Conservation (phyloP, 2,113 vertebrate genomes). For the Grammomys dolichurus region DNA sequence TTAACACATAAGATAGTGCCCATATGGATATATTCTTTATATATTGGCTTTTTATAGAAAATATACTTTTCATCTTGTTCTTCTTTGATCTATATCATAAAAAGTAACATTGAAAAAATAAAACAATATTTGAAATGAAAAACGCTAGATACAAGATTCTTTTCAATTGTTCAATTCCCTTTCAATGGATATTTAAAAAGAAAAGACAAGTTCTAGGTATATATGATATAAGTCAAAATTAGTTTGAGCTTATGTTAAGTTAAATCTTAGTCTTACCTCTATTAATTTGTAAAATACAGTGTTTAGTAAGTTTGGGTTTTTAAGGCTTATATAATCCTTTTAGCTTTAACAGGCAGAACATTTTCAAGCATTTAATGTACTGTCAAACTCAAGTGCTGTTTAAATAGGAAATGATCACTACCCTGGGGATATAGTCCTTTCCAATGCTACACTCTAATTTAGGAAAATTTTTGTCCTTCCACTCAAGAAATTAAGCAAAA, state of each 20-base stretch:
- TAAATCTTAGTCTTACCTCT: slow-evolving; percentile 14
- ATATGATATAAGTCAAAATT: neutral
- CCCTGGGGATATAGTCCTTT: neutral
- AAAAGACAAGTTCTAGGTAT: neutral
- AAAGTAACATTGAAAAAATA: neutral
- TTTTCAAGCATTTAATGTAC: neutral
- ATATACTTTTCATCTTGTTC: neutral
- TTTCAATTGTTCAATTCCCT: neutral
- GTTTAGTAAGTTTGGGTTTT: neutral
- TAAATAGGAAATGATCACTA: neutral
- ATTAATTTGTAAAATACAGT: neutral
- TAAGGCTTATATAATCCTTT: neutral
- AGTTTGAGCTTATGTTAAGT: neutral
- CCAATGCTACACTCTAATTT: neutral
- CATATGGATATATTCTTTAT: neutral
- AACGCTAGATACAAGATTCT: neutral
- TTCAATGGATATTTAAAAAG: neutral
- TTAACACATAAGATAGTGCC: neutral
- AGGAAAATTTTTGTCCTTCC: neutral
- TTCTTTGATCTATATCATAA: neutral
- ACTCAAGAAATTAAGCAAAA: neutral
- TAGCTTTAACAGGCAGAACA: neutral
- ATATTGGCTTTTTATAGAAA: neutral
- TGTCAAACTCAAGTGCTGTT: neutral
- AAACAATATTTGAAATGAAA: neutral